Evolutionary conservation across 35 echinoderm and acorn worm species (phyloP), one percentile per base, ranked within the genome.

Genomic region (Ptychodera flava): DNA sequence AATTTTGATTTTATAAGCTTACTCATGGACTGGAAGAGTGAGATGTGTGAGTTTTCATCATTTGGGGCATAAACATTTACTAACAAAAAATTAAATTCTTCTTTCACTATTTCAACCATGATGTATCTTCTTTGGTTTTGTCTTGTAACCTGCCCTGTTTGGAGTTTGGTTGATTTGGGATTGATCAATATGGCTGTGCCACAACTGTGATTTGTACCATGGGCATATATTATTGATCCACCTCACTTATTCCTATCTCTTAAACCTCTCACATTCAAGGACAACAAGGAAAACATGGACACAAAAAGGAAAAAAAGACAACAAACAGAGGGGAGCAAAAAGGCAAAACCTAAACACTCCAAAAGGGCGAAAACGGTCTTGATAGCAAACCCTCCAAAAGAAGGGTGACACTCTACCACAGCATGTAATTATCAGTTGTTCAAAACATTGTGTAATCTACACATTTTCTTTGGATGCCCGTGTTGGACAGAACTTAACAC

Each of bases 171-270:
- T 36, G 12, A 33, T 36, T 83, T 83, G 30, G 15, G 32, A n/a
- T 36, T 35, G 1, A 83, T 28, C 1, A 64, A 12, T 64, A 36
- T 36, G 12, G 35, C 82, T 36, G 53, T 79, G 33, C 79, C 36
- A 30, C 29, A 64, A 38, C 87, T 88, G 22, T 80, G 0, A 22
- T 37, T 82, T 22, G 78, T 37, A 15, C 79, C 79, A 64, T 88
- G 87, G 16, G 87, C 81, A 35, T 81, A 88, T 16, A 64, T 10
- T 27, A 88, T 81, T 45, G 80, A 81, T 37, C 87, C 87, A 37
- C 87, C 87, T 79, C 87, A 88, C 36, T 64, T 64, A 12, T 64
- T 64, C 6, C 6, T 12, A 22, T 64, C 22, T 6, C 22, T 64
- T 12, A 64, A 12, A 64, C 45, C 45, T 64, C 45, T 64, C 6